phyloP scores from a whole-genome alignment of 2,888 invertebrate species.

The Magallana nippona region DNA sequence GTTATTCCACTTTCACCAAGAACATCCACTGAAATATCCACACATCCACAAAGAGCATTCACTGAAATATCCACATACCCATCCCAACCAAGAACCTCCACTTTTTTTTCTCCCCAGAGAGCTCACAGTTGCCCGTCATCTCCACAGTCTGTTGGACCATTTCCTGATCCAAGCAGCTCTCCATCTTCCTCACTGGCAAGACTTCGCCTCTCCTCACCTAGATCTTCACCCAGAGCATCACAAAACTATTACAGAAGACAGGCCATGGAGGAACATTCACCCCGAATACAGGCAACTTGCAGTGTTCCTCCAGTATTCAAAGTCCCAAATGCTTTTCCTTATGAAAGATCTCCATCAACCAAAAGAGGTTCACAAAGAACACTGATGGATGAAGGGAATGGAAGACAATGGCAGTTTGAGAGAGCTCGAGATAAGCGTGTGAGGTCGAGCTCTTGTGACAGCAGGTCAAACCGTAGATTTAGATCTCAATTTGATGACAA shows the following conservation, averaged over 20 bases:
- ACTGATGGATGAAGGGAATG: not conserved
- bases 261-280: not conserved
- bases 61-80: not conserved
- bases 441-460: slow-evolving; percentile 12
- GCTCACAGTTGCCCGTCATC: slow-evolving; percentile 17
- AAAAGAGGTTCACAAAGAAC: not conserved
- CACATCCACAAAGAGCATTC: not conserved
- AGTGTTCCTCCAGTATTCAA: slow-evolving; percentile 14
- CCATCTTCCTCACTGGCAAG: slow-evolving; percentile 8
- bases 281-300: not conserved
- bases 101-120: not conserved
- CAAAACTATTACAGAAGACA: not conserved
- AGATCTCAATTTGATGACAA: not conserved
- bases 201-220: not conserved
- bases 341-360: slow-evolving; percentile 3
- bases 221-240: not conserved
- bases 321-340: slow-evolving; percentile 10
- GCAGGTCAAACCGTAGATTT: not conserved
- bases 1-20: not conserved
- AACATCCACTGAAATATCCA: not conserved
- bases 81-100: not conserved
- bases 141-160: not conserved
- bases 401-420: not conserved
- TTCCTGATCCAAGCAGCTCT: not conserved
- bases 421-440: not conserved